These are phyloP conservation scores for Acromyrmex heyeri DNA, from an alignment of 1,140 invertebrate species.

Conservation along the genomic window DNA sequence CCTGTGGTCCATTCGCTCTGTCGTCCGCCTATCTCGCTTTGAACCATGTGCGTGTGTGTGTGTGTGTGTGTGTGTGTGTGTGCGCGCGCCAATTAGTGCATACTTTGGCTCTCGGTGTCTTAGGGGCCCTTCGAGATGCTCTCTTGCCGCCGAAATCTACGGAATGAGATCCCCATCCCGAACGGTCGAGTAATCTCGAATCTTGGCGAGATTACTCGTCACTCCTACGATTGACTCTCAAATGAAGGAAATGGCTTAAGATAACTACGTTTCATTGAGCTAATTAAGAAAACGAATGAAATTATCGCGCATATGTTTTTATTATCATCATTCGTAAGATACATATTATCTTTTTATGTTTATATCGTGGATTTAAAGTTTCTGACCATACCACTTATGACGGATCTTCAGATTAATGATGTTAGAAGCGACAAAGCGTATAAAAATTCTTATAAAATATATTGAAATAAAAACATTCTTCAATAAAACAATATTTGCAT, in stretches of 20 bases:
- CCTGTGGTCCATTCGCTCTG: constrained; percentile 33
- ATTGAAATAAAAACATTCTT: no score
- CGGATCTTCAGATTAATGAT: no score
- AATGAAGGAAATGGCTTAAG: neutral
- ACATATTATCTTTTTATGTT: neutral
- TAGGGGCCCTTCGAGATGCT: constrained; percentile 44
- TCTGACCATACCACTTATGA: no score
- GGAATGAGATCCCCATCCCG: constrained; percentile 50
- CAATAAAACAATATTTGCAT: no score
- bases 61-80: neutral
- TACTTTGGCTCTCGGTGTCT: constrained; percentile 80
- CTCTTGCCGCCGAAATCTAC: constrained; percentile 25
- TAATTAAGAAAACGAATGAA: neutral
- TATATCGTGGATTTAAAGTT: neutral
- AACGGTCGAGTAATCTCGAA: constrained; percentile 24
- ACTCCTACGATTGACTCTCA: constrained; percentile 20
- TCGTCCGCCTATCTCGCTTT: constrained; percentile 57
- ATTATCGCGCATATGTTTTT: neutral
- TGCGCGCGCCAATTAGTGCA: constrained; percentile 81
- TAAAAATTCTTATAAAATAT: no score
- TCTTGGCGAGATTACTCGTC: neutral
- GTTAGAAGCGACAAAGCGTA: no score
- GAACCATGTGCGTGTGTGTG: constrained; percentile 19
- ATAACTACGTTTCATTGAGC: neutral
- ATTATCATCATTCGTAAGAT: neutral